Conservation (phyloP, 2,113 vertebrate species). For the Verasper variegatus region DNA sequence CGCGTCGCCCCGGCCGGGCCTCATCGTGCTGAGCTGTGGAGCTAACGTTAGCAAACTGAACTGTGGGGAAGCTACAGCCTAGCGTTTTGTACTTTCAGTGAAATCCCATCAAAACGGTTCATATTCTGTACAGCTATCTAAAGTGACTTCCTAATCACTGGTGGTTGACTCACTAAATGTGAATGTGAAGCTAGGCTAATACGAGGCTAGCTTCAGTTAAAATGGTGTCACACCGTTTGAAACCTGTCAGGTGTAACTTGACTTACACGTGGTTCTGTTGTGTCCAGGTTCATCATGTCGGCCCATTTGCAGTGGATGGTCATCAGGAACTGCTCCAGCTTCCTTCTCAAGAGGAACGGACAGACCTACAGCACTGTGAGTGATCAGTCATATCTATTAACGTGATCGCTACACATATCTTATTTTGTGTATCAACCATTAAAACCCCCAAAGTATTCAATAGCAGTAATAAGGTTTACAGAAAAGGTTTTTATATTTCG, state of each 20-base stretch:
- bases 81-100: fast-evolving
- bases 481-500: too few species aligned
- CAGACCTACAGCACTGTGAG: constrained; percentile 94
- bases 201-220: not conserved
- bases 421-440: too few species aligned
- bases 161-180: not conserved
- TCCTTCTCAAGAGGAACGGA: constrained; percentile 91
- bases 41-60: constrained; percentile 36
- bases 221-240: not conserved
- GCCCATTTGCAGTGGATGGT: constrained; percentile 94
- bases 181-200: not conserved
- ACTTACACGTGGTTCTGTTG: fast-evolving
- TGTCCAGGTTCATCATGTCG: constrained; percentile 84
- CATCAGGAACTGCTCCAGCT: constrained; percentile 92
- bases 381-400: not conserved
- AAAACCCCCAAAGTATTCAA: too few species aligned
- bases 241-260: not conserved
- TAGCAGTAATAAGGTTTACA: too few species aligned
- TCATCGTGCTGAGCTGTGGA: constrained; percentile 17
- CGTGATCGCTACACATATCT: too few species aligned
- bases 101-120: not conserved
- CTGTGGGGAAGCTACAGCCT: too few species aligned
- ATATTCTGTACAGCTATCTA: not conserved
- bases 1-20: constrained; percentile 48
- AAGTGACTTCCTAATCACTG: too few species aligned